These are phyloP conservation scores for Unio delphinus DNA, from an alignment of 2,888 invertebrate genomes.

Conservation along the genomic window DNA sequence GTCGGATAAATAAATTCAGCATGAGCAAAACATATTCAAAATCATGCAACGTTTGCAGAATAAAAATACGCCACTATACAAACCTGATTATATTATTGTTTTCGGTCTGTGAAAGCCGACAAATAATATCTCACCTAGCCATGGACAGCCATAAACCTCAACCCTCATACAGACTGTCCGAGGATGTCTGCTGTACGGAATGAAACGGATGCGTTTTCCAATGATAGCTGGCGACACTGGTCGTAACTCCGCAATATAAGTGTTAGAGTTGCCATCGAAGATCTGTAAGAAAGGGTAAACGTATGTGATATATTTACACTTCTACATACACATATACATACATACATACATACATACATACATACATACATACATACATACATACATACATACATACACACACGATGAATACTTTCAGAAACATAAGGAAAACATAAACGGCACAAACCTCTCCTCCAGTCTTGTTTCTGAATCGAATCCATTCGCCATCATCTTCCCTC, in stretches of 20 bases:
- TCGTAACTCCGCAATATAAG: slow-evolving; percentile 84
- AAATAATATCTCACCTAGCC: slow-evolving; percentile 79
- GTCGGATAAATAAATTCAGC: no score
- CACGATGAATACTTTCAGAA: no score
- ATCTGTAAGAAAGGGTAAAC: slow-evolving; percentile 77
- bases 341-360: no score
- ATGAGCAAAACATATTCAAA: no score
- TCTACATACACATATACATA: no score
- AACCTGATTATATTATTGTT: no score
- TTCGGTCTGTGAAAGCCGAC: no score
- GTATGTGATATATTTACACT: background rate
- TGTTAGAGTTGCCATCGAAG: slow-evolving; percentile 87
- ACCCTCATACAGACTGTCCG: slow-evolving; percentile 93
- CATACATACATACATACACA: no score
- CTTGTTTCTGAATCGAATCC: slow-evolving; percentile 81
- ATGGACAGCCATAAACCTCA: slow-evolving; percentile 89
- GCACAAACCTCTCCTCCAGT: slow-evolving; percentile 83
- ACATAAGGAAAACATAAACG: background rate
- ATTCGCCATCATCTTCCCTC: slow-evolving; percentile 72
- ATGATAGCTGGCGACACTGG: slow-evolving; percentile 85
- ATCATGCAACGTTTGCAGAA: no score
- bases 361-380: no score
- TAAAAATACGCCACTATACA: no score
- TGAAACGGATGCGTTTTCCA: slow-evolving; percentile 87
- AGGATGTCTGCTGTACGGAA: slow-evolving; percentile 86